A percentile compares a stretch with the other conserved stretches of the same genome.
Evolutionary conservation across 2,113 vertebrate species (phyloP).

Genomic region (Cyanoramphus novaezelandiae): DNA sequence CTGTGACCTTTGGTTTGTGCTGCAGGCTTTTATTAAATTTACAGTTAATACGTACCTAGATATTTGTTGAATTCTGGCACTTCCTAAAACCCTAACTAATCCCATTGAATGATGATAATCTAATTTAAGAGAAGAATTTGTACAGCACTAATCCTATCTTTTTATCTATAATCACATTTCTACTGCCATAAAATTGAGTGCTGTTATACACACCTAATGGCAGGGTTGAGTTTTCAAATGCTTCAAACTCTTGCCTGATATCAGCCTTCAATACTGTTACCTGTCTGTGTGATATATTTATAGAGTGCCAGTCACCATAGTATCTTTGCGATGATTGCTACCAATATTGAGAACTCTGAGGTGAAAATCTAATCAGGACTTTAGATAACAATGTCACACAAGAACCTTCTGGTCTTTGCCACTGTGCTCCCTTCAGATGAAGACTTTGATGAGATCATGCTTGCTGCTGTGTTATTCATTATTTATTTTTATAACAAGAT

Average conservation of each 20-base stretch:
- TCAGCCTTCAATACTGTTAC: slow-evolving; percentile 10
- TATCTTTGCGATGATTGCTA: slow-evolving; percentile 55
- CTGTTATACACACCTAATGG: slow-evolving; percentile 38
- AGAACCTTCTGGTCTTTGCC: slow-evolving; percentile 50
- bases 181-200: neutral
- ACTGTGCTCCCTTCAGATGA: slow-evolving; percentile 17
- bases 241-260: slow-evolving; percentile 44
- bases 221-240: slow-evolving; percentile 51
- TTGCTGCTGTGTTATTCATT: slow-evolving; percentile 20
- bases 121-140: slow-evolving; percentile 34
- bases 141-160: slow-evolving; percentile 26
- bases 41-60: neutral
- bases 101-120: neutral
- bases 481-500: slow-evolving; percentile 51
- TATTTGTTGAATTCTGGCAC: slow-evolving; percentile 3
- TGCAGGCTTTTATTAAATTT: slow-evolving; percentile 18
- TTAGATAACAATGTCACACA: slow-evolving; percentile 61
- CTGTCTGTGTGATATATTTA: slow-evolving; percentile 53
- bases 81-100: neutral
- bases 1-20: neutral
- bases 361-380: slow-evolving; percentile 67
- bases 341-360: slow-evolving; percentile 69
- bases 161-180: slow-evolving; percentile 49
- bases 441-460: slow-evolving; percentile 47
- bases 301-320: slow-evolving; percentile 51